Evolutionary conservation across 2,888 invertebrate species (phyloP), one percentile per base, ranked within the genome.

Genomic region (Trisateles emortualis): DNA sequence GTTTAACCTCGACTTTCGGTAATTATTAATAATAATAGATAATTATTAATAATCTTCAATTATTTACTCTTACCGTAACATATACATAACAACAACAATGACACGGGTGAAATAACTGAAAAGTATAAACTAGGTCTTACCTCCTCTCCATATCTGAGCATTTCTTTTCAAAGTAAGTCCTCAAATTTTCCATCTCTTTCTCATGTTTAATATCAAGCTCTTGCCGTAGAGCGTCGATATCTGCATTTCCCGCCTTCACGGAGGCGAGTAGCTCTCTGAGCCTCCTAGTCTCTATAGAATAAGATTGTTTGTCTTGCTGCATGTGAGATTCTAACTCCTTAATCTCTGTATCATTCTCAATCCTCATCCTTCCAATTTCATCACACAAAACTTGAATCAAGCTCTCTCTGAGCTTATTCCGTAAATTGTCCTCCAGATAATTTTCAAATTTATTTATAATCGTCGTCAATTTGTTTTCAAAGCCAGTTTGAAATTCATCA

Each of bases 141-240:
- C 96, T 96, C 74, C 96, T 96, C 78, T 96, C 96, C 84, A 97
- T 94, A 72, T 97, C 96, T 0, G 95, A 94, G 78, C 96, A 97
- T 78, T 96, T 96, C 74, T 95, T 94, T 76, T 97, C 97, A 76
- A 96, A 97, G 75, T 97, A 97, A 8, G 94, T 96, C 39, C 97
- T 92, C 47, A 97, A 81, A 76, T 96, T 95, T 80, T 96, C 96
- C 95, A 97, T 95, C 81, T 97, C 96, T 60, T 94, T 95, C 29
- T 95, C 93, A 84, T 97, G 96, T 72, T 95, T 95, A 3, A 85
- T 77, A 48, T 95, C 94, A 22, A 96, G 82, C 72, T 96, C 96
- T 22, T 90, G 83, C 47, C 94, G 88, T 36, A 95, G 68, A 11
- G 92, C 90, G 9, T 93, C 88, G 14, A 96, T 82, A 52, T 94